Evolutionary conservation across 2,888 invertebrate species (phyloP).

Genomic region (Hanleya hanleyi): DNA sequence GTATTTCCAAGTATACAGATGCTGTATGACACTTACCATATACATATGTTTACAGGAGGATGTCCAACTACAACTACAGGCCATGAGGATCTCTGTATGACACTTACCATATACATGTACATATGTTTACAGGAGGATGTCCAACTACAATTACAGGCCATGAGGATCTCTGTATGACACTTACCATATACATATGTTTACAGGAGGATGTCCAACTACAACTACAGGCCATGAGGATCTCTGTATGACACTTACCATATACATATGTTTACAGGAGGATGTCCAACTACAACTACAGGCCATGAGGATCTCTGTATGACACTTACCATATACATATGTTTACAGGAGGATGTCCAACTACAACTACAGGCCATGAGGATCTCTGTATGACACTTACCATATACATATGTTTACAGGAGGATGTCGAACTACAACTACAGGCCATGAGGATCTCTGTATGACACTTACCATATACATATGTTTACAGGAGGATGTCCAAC

Average conservation of each 20-base stretch:
- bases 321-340: no score
- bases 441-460: slow-evolving; percentile 56
- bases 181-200: no score
- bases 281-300: slow-evolving; percentile 57
- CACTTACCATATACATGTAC: no score
- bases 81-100: slow-evolving; percentile 55
- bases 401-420: no score
- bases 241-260: no score
- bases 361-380: slow-evolving; percentile 57
- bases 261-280: slow-evolving; percentile 61
- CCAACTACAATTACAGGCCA: slow-evolving; percentile 56
- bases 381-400: no score
- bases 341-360: slow-evolving; percentile 56
- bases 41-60: no score
- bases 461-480: no score
- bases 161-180: slow-evolving; percentile 55
- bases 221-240: slow-evolving; percentile 54
- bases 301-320: slow-evolving; percentile 53
- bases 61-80: slow-evolving; percentile 54
- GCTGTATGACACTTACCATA: no score
- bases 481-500: slow-evolving; percentile 57
- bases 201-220: slow-evolving; percentile 59
- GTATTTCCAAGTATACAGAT: no score
- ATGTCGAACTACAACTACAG: slow-evolving; percentile 55
- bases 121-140: slow-evolving; percentile 60